These are phyloP conservation scores for Camponotus vicinus DNA, from an alignment of 1,140 invertebrate species.

Conservation along the genomic window DNA sequence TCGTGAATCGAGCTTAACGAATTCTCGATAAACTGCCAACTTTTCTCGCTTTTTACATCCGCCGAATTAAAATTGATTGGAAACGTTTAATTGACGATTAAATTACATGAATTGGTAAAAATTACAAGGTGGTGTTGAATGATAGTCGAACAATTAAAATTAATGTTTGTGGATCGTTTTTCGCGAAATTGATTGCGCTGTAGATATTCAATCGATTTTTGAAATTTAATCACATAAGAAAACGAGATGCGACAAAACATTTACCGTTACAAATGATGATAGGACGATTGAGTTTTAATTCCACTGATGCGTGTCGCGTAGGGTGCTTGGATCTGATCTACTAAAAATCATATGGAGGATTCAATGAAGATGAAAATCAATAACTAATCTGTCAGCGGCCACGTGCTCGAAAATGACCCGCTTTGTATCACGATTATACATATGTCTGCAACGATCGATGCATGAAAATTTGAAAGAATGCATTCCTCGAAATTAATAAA, in stretches of 20 bases:
- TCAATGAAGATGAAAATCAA: slow-evolving; percentile 57
- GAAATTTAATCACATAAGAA: slow-evolving; percentile 23
- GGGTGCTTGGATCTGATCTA: slow-evolving; percentile 25
- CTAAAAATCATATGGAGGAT: slow-evolving; percentile 36
- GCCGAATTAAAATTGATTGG: slow-evolving; percentile 18
- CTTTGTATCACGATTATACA: neutral
- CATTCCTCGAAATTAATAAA: neutral
- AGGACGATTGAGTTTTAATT: slow-evolving; percentile 18
- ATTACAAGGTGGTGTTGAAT: slow-evolving; percentile 19
- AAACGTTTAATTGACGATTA: slow-evolving; percentile 58
- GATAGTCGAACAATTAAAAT: slow-evolving; percentile 40
- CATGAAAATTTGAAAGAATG: neutral
- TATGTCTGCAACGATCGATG: neutral
- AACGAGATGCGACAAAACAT: slow-evolving; percentile 26
- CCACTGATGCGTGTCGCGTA: neutral
- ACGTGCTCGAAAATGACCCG: slow-evolving; percentile 51
- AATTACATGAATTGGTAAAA: slow-evolving; percentile 49
- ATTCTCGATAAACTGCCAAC: slow-evolving; percentile 11
- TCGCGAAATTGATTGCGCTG: slow-evolving; percentile 17
- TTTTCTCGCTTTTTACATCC: slow-evolving; percentile 25
- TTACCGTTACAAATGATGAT: neutral
- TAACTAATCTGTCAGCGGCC: slow-evolving; percentile 55
- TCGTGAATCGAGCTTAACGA: neutral
- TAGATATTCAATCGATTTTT: slow-evolving; percentile 35
- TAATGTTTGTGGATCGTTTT: slow-evolving; percentile 49